These are phyloP conservation scores for Xylota segnis DNA, from an alignment of 2,888 invertebrate species.

Conservation along the genomic window DNA sequence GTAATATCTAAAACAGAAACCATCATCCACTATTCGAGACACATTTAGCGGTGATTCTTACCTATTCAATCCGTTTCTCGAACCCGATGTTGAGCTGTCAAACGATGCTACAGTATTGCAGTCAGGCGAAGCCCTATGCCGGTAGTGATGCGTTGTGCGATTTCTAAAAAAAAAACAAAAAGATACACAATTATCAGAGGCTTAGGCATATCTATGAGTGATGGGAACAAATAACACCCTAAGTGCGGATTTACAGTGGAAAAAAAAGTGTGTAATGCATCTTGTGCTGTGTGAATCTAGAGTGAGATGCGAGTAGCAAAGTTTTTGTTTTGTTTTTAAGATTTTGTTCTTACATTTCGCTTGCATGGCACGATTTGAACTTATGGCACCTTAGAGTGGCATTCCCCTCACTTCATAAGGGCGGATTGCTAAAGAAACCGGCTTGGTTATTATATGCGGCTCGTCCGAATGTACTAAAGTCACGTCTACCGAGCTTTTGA, in stretches of 20 bases:
- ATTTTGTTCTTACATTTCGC: constrained; percentile 78
- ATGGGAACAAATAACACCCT: constrained; percentile 25
- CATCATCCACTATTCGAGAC: neutral
- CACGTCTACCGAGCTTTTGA: constrained; percentile 95
- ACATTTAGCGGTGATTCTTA: constrained; percentile 66
- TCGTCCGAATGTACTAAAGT: constrained; percentile 87
- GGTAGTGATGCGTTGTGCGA: constrained; percentile 93
- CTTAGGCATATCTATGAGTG: neutral
- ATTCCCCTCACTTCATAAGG: constrained; percentile 78
- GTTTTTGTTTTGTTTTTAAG: constrained; percentile 23
- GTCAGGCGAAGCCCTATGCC: constrained; percentile 94
- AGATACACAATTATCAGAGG: constrained; percentile 52
- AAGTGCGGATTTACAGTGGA: constrained; percentile 47
- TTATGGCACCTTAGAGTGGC: constrained; percentile 78
- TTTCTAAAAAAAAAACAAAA: too few relatives aligned
- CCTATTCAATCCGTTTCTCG: constrained; percentile 92
- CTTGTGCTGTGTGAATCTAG: constrained; percentile 43
- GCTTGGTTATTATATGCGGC: constrained; percentile 89
- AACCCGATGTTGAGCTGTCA: constrained; percentile 94
- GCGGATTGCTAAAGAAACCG: constrained; percentile 93
- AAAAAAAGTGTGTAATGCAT: constrained; percentile 28
- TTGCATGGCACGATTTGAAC: constrained; percentile 77
- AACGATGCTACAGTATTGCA: constrained; percentile 96
- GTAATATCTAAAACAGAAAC: constrained; percentile 87
- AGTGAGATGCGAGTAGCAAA: constrained; percentile 57